Base-by-base conservation (phyloP, 1,140 invertebrate genomes). In the Microplitis demolitor region DNA sequence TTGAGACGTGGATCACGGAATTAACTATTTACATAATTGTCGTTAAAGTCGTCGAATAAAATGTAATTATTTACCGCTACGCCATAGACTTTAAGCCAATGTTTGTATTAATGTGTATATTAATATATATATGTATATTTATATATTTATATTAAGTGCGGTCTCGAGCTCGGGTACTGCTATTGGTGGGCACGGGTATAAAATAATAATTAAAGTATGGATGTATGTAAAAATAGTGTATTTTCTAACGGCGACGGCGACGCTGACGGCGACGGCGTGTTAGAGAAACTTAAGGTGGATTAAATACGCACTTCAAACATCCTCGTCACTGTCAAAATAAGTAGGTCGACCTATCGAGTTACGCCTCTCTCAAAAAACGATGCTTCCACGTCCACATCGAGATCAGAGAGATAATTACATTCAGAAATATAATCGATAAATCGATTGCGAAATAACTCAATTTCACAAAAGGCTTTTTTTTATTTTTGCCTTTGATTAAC, bases 241-340 rank as follows among this genome's bases (percentile, higher is more conserved):
- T 53, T 66, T 58, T 72, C 54, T 60, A 72, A 66, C 53, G 54
- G 34, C 24, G 24, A 24, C 24, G 24, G 0, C 24, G 24, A 24
- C 24, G 24, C 1, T 2, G 24, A 24, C 24, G 24, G 24, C 24
- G 2, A 0, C 2, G 24, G 24, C 58, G 45, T 39, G 35, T 45
- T 34, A 72, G 70, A 66, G 63, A 72, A 71, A 62, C 51, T 50
- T 63, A 45, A 45, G 45, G 13, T 50, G 33, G 69, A 72, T 72
- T 45, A 45, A 63, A 72, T 72, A 72, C 53, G 53, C 37, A 72
- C 51, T 50, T 58, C 53, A 71, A 54, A 31, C 58, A 71, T 66
- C 63, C 70, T 66, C 70, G 70, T 72, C 70, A 72, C 66, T 72
- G 70, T 72, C 70, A 72, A 54, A 72, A 61, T 58, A 72, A 72